These are phyloP conservation scores for Lasioglossum zephyrum DNA, from an alignment of 2,888 invertebrate species.

Conservation along the genomic window DNA sequence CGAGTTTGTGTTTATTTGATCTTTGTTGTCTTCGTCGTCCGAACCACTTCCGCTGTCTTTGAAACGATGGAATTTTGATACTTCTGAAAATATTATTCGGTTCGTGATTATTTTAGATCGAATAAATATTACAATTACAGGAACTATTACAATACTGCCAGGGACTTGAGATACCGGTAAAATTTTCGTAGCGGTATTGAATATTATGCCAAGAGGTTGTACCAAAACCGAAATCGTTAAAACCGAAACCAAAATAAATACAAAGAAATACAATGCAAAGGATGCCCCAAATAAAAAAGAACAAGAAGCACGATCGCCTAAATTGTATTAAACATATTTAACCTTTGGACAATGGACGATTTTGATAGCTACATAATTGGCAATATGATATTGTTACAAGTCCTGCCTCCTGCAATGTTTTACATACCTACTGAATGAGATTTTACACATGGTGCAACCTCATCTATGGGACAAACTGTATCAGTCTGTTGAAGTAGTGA, in stretches of 20 bases:
- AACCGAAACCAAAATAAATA: too few species aligned
- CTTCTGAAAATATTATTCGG: slow-evolving; percentile 66
- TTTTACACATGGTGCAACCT: slow-evolving; percentile 50
- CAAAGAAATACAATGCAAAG: too few species aligned
- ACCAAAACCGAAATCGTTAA: too few species aligned
- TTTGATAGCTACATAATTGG: too few species aligned
- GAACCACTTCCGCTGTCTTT: slow-evolving; percentile 84
- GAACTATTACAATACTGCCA: background rate
- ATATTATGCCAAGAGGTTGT: too few species aligned
- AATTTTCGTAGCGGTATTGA: too few species aligned
- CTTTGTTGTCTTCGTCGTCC: slow-evolving; percentile 78
- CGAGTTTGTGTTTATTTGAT: slow-evolving; percentile 57
- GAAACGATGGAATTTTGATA: slow-evolving; percentile 85
- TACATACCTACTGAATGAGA: slow-evolving; percentile 54
- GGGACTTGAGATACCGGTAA: too few species aligned
- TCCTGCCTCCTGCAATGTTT: background rate
- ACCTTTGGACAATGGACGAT: too few species aligned
- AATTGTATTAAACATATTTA: too few species aligned
- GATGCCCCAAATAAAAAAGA: too few species aligned
- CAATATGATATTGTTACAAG: too few species aligned
- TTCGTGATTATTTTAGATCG: background rate
- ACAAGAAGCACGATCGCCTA: too few species aligned
- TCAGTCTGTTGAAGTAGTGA: slow-evolving; percentile 66
- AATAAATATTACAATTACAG: background rate
- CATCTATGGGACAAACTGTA: slow-evolving; percentile 48